Evolutionary conservation across 1,140 invertebrate genomes (phyloP).

Genomic region (silkworm (Bombyx mori)): ASM3026992v2 NC_085117.1:14846501-14847000

Average conservation of each 20-base stretch:
- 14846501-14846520: too few species aligned
- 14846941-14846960: constrained; percentile 55
- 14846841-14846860: constrained; percentile 57
- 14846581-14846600: too few species aligned
- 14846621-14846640: too few species aligned
- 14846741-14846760: background rate
- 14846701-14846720: background rate
- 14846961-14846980: constrained; percentile 52
- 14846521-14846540: too few species aligned
- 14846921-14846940: constrained; percentile 66
- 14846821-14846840: constrained; percentile 35
- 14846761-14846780: constrained; percentile 1
- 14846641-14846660: too few species aligned
- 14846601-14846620: too few species aligned
- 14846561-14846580: too few species aligned
- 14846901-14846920: constrained; percentile 56
- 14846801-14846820: constrained; percentile 30
- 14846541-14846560: too few species aligned
- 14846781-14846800: constrained; percentile 10
- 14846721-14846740: background rate
- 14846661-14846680: background rate
- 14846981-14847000: constrained; percentile 10
- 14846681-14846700: background rate
- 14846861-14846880: constrained; percentile 63
- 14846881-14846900: constrained; percentile 35